Percentiles rank a stretch among this genome's conserved stretches.
These are phyloP conservation scores for Ceyx margarethae DNA, from an alignment of 2,113 vertebrate species.

Conservation along the genomic window DNA sequence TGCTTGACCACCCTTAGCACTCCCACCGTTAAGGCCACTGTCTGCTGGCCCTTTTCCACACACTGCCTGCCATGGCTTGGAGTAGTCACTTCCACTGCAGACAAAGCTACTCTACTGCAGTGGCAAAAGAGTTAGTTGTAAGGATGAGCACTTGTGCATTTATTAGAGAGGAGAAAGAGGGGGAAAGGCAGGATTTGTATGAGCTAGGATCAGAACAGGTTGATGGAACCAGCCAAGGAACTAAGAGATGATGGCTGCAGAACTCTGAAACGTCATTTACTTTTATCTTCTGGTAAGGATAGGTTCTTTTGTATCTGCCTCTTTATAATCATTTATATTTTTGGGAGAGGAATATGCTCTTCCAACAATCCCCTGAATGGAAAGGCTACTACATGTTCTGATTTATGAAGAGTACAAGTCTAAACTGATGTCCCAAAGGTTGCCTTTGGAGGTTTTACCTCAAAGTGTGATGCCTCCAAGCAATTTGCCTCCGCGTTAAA, in stretches of 20 bases:
- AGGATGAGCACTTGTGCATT: background rate
- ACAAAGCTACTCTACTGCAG: accelerated
- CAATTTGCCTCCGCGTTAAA: background rate
- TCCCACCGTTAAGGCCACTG: accelerated
- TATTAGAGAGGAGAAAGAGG: background rate
- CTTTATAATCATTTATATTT: background rate
- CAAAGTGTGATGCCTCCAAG: background rate
- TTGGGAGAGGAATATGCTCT: background rate
- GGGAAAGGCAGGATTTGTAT: background rate
- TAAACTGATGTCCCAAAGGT: background rate
- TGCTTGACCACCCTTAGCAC: background rate
- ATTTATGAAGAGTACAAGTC: background rate
- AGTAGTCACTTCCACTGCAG: background rate
- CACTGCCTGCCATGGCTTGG: background rate
- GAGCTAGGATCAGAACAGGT: background rate
- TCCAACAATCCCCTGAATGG: background rate
- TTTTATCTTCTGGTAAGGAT: background rate
- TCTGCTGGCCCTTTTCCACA: background rate
- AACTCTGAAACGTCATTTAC: background rate
- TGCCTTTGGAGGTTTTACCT: background rate
- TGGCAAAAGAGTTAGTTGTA: background rate
- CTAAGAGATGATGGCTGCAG: background rate
- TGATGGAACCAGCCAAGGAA: background rate
- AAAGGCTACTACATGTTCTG: background rate
- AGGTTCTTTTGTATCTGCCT: background rate